Evolutionary conservation across 2,797 vertebrate species (phyloP), one percentile per base, ranked within the genome.

Genomic region (Onychomys torridus): DNA sequence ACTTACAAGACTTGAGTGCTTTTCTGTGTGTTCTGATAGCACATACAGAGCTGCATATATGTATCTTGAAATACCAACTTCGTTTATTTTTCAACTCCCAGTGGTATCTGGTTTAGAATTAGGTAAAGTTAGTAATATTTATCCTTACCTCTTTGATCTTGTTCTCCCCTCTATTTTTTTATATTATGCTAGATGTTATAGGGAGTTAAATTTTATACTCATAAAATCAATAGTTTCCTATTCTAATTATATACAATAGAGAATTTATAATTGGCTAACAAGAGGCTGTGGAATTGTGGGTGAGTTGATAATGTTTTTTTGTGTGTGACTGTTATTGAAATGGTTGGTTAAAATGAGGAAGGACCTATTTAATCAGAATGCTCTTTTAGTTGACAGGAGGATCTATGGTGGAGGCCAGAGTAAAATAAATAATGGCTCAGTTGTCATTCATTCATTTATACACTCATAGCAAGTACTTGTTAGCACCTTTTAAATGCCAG

Each of bases 221-320:
- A 85, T 93, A 82, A 93, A 83, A 83, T 92, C 65, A 86, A 12
- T 96, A 55, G 71, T 69, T 96, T 87, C 52, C 43, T 96, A 1
- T 40, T 19, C 19, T 92, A 81, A 94, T 89, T 92, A 95, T 27
- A 79, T 83, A 29, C 10, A 84, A 49, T 91, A 61, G 91, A 57
- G 71, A 93, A 95, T 82, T 92, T 12, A 89, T 91, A 93, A 88
- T 91, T 89, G 90, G 85, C 67, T 91, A 96, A 27, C 19, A 92
- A 84, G 77, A 91, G 91, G 3, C 81, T 90, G 52, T 55, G 34
- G 27, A 52, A 96, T 76, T 76, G 69, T 23, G n/a, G 37, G n/a
- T 14, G 67, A 5, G 34, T 21, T 88, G 16, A 95, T 49, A 94
- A 69, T 96, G 76, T 69, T 55, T 59, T 81, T 65, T 16, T 65